Base-by-base conservation (phyloP, 2,888 invertebrate genomes). In the Aleiodes alternator region DNA sequence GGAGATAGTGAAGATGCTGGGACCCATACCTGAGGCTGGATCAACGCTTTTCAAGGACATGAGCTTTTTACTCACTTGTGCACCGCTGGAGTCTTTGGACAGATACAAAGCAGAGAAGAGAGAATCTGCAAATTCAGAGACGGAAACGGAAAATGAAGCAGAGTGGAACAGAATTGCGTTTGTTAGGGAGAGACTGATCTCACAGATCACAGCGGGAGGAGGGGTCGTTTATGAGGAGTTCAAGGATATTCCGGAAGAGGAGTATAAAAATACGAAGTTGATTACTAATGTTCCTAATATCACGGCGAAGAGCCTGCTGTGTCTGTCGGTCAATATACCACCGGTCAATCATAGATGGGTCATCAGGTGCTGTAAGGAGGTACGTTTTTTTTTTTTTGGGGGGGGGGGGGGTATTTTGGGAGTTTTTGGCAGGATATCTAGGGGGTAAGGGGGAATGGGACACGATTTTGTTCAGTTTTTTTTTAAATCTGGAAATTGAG, bases 261-360 rank as follows among this genome's bases (percentile, higher is more conserved):
- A 92, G 73, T 93, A 93, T 82, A 82, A 88, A 0, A 90, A 89
- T 0, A 92, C 92, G 80, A 92, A 91, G 81, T 89, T 94, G 50
- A 92, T 96, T 73, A 93, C 95, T 0, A 94, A 95, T 8, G 91
- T 93, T 14, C 94, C 94, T 55, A 95, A 94, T 82, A 90, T 93
- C 72, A 96, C 96, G 0, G 93, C 94, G 9, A 95, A 95, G 85
- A 95, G 94, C 87, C 91, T 96, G 80, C 92, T 93, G 80, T 94
- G 94, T 80, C 86, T 96, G 55, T 94, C 95, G 0, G 92, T 92
- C 1, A 93, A 93, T 76, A 91, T 95, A 64, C 91, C 91, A 1
- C 84, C 85, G 6, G 90, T 95, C 4, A 93, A 93, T 57, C 94
- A 95, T 88, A 91, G 91, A 74, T 96, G 95, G 95, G 92, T 96